phyloP scores from a whole-genome alignment of 2,888 invertebrate species.

The Drosophila austrosaltans region DNA sequence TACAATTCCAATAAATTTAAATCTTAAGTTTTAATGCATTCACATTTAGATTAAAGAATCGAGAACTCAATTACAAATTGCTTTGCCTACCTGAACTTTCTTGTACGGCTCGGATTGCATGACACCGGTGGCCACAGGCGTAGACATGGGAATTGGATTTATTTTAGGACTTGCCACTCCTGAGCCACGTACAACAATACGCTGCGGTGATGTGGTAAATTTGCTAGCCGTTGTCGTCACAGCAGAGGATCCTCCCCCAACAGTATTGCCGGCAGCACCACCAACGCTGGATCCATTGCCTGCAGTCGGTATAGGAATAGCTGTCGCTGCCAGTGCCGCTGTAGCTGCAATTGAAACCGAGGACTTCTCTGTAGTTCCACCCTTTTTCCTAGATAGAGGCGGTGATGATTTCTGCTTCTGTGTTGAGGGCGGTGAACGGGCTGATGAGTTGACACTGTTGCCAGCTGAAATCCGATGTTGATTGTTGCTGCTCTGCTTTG shows the following conservation, averaged over 20 bases:
- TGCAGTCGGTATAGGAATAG: conserved; percentile 21
- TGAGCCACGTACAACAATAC: conserved; percentile 28
- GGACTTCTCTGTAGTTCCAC: conserved; percentile 35
- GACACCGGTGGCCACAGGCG: conserved; percentile 53
- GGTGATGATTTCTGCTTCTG: conserved; percentile 47
- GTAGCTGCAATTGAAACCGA: conserved; percentile 5
- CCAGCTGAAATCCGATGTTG: conserved; percentile 52
- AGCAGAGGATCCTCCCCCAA: neutral
- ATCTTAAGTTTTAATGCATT: neutral
- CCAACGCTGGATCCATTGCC: neutral
- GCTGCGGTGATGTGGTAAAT: conserved; percentile 29
- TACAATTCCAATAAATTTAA: too few relatives aligned
- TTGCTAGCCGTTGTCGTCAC: conserved; percentile 34
- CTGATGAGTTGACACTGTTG: conserved; percentile 17
- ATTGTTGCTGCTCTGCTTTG: conserved; percentile 9
- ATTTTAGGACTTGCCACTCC: neutral
- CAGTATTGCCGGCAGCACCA: neutral
- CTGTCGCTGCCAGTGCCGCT: conserved; percentile 22
- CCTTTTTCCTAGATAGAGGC: conserved; percentile 34
- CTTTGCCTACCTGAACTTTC: conserved; percentile 69
- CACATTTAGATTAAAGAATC: neutral
- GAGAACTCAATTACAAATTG: neutral
- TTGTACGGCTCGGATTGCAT: conserved; percentile 70
- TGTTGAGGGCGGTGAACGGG: conserved; percentile 19
- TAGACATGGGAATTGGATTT: conserved; percentile 39